Conservation (phyloP, 2,113 vertebrate species). For the Apaloderma vittatum region DNA sequence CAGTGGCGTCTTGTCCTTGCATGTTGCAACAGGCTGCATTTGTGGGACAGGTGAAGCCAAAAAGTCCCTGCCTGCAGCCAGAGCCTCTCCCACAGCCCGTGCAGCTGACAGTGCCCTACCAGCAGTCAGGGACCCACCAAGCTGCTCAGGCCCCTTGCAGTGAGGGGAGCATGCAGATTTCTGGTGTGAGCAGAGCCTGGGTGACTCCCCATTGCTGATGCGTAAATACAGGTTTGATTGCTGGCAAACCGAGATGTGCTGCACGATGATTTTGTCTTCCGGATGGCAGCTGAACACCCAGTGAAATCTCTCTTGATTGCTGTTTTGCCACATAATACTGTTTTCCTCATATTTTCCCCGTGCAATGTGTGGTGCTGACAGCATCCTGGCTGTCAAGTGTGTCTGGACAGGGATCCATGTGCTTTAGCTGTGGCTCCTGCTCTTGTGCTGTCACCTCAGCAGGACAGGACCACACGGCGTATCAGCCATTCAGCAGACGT, state of each 20-base stretch:
- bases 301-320: neutral
- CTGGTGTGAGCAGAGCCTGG: neutral
- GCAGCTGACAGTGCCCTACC: neutral
- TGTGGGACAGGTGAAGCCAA: neutral
- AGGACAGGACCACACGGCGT: neutral
- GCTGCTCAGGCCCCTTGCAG: neutral
- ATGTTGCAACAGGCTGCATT: accelerated
- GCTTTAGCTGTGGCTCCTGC: neutral
- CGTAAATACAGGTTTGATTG: neutral
- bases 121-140: neutral
- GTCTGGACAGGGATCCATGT: neutral
- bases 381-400: accelerated
- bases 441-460: accelerated
- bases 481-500: neutral
- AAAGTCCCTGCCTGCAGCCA: neutral
- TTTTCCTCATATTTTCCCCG: neutral
- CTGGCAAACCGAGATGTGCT: neutral
- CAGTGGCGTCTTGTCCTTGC: neutral
- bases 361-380: accelerated
- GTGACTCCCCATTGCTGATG: neutral
- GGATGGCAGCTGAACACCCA: neutral
- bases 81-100: neutral
- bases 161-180: neutral
- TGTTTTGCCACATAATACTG: neutral
- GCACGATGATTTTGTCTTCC: neutral